Percentiles rank a stretch among this genome's conserved stretches.
Conservation (phyloP, 2,888 invertebrate species). For the Lissonota sp. region DNA sequence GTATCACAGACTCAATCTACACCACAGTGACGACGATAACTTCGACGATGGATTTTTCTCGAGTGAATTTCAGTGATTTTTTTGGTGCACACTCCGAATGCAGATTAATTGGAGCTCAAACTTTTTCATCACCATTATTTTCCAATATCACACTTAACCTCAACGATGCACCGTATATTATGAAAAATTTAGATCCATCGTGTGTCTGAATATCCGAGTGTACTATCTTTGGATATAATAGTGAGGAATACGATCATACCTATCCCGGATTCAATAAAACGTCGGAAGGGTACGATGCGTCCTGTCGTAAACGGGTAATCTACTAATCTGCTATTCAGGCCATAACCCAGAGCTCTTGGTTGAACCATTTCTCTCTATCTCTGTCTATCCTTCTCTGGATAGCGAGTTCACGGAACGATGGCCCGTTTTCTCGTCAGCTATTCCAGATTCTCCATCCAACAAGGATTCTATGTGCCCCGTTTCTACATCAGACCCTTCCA, state of each 20-base stretch:
- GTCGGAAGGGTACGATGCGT: slow-evolving; percentile 65
- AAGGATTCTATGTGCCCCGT: slow-evolving; percentile 37
- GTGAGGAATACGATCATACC: slow-evolving; percentile 47
- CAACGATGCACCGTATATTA: too few species aligned
- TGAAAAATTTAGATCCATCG: too few species aligned
- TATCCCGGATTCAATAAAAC: slow-evolving; percentile 73
- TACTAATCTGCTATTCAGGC: slow-evolving; percentile 79
- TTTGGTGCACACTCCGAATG: too few species aligned
- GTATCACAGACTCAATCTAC: too few species aligned
- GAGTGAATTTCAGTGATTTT: too few species aligned
- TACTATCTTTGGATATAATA: not conserved
- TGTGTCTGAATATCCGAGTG: too few species aligned
- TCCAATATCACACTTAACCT: too few species aligned
- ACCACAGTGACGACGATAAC: too few species aligned
- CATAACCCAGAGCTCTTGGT: slow-evolving; percentile 73
- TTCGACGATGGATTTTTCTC: too few species aligned
- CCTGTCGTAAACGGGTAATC: slow-evolving; percentile 77
- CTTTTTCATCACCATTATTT: too few species aligned
- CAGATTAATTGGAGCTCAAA: too few species aligned
- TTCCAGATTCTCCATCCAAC: slow-evolving; percentile 69
- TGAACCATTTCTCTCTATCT: slow-evolving; percentile 40
- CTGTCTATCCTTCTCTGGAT: not conserved
- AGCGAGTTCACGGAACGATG: slow-evolving; percentile 51
- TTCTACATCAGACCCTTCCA: slow-evolving; percentile 35
- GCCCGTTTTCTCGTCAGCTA: slow-evolving; percentile 73